Conservation (phyloP, 2,888 invertebrate species). For the Drosophila emarginata region DNA sequence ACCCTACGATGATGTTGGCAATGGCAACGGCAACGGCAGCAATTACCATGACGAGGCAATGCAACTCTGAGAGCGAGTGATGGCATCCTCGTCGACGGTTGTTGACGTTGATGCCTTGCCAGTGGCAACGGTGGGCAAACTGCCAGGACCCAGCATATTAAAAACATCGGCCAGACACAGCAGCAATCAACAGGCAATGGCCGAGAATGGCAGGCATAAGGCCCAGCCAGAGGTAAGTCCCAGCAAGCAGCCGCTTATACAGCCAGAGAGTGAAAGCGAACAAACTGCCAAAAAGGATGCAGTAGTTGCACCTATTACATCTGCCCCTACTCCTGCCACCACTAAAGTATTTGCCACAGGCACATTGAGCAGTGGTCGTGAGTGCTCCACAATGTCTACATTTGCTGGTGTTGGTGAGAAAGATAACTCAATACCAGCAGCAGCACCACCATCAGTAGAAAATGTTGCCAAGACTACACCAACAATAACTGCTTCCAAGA, state of each 20-base stretch:
- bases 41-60: conserved; percentile 72
- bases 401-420: conserved; percentile 46
- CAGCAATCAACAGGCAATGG: conserved; percentile 46
- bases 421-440: neutral
- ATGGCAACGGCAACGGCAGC: conserved; percentile 46
- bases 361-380: conserved; percentile 77
- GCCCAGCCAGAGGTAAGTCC: conserved; percentile 45
- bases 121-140: conserved; percentile 50
- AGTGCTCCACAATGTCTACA: conserved; percentile 73
- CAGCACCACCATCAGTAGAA: conserved; percentile 13
- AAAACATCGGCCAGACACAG: conserved; percentile 79
- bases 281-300: conserved; percentile 33
- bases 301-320: conserved; percentile 25
- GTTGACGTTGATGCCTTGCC: conserved; percentile 53
- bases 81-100: conserved; percentile 74
- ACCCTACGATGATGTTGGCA: conserved; percentile 57
- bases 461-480: conserved; percentile 15
- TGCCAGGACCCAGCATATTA: conserved; percentile 82
- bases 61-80: conserved; percentile 84
- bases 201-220: conserved; percentile 55
- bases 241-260: conserved; percentile 76
- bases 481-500: conserved; percentile 8
- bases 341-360: conserved; percentile 72
- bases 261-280: conserved; percentile 63
- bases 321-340: conserved; percentile 45